Evolutionary conservation across 2,888 invertebrate species (phyloP), one percentile per base, ranked within the genome.

Genomic region (Yponomeuta malinellus): DNA sequence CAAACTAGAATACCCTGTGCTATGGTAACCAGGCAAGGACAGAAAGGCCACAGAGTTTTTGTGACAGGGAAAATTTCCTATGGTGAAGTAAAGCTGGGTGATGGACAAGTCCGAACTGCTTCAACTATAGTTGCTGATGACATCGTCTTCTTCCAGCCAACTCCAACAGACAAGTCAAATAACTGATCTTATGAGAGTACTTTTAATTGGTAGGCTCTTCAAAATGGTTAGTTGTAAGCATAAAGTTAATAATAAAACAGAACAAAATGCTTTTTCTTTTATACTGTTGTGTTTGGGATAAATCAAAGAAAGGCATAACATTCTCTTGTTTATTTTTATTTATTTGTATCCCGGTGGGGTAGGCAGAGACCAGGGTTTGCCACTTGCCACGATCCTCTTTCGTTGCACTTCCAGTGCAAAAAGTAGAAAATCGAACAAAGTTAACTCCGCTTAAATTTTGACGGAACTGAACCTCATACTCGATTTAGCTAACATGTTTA

Each of bases 51-150:
- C 81, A 93, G 98, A 75, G 94, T 97, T 0, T 94, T 96, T 88
- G 94, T 98, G 0, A 95, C 95, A 73, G 98, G 98, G 8, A 95
- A 95, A 85, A 88, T 98, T 69, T 95, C 95, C 23, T 98, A 98
- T 82, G 97, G 97, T 4, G 97, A 97, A 92, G 93, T 97, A 0
- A 96, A 95, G 81, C 95, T 96, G 77, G 95, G 96, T 74, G 94
- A 95, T 78, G 97, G 97, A 23, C 94, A 93, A 79, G 84, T 94
- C 12, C 94, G 94, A 82, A 88, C 93, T 15, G 95, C 96, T n/a
- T 96, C 96, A 1, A 95, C 96, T 43, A 94, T 98, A 70, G 94
- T 97, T 76, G 98, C 97, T 10, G 97, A 98, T 80, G 97, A 98
- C 81, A 93, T 98, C 1, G 95, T 97, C 80, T 97, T 97, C 84